A percentile compares a stretch with the other conserved stretches of the same genome.
Evolutionary conservation across 2,797 vertebrate species (phyloP).

Genomic region (Chloroceryle amazona): DNA sequence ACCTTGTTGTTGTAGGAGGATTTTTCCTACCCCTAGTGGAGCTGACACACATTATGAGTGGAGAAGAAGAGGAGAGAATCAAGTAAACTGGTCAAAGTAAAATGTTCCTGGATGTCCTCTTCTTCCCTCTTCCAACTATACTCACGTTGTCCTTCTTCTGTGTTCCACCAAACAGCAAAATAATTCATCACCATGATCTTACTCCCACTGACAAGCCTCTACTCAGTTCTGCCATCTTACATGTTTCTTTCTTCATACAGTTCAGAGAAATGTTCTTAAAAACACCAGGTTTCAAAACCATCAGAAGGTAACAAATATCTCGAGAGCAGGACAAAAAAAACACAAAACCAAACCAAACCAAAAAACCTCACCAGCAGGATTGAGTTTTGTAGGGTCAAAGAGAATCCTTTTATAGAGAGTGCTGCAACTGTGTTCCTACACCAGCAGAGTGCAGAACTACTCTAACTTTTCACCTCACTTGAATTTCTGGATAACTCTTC

Average conservation of each 20-base stretch:
- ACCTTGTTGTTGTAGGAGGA: neutral
- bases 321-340: neutral
- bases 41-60: neutral
- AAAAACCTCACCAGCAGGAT: neutral
- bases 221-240: neutral
- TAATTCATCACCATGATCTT: neutral
- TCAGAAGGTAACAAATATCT: neutral
- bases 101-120: neutral
- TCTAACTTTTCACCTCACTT: neutral
- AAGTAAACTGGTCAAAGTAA: neutral
- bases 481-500: neutral
- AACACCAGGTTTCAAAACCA: neutral
- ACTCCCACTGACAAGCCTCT: neutral
- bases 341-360: too few species aligned
- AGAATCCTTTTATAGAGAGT: neutral
- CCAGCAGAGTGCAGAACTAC: neutral
- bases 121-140: neutral
- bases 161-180: neutral
- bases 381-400: neutral
- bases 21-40: neutral
- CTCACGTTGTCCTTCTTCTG: neutral
- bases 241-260: accelerated
- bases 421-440: neutral
- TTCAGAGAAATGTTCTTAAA: neutral
- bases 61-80: neutral